A percentile compares a stretch with the other conserved stretches of the same genome.
Evolutionary conservation across 2,888 invertebrate species (phyloP).

Genomic region (Uloborus plumipes): DNA sequence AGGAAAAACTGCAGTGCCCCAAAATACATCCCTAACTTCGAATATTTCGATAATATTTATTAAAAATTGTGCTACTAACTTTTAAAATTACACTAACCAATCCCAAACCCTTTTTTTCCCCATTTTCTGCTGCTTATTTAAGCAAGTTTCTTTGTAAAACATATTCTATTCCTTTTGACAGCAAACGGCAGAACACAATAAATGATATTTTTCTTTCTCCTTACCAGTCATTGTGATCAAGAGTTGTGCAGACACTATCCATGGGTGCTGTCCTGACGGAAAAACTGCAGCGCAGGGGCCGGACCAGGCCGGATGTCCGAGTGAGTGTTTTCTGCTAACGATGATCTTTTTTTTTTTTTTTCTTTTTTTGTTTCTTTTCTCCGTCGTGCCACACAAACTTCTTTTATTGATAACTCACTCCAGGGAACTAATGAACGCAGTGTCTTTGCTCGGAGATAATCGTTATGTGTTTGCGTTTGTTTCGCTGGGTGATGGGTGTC

Average conservation of each 20-base stretch:
- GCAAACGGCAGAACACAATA: too few species aligned
- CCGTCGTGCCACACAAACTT: conserved; percentile 18
- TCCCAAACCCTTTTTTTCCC: too few species aligned
- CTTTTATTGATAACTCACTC: conserved; percentile 20
- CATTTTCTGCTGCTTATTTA: too few species aligned
- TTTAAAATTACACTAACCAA: too few species aligned
- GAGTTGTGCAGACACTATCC: conserved; percentile 81
- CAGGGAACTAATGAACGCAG: conserved; percentile 37
- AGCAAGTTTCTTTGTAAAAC: too few species aligned
- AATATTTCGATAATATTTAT: too few species aligned
- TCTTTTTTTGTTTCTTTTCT: neutral
- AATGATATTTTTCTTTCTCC: neutral
- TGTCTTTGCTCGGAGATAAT: conserved; percentile 27
- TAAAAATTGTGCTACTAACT: too few species aligned
- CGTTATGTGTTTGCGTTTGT: conserved; percentile 18
- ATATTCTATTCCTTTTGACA: too few species aligned
- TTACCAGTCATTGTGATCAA: conserved; percentile 59
- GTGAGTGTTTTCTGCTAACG: conserved; percentile 69
- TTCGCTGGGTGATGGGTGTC: neutral
- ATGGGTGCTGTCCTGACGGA: conserved; percentile 80
- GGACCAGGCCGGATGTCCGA: conserved; percentile 84
- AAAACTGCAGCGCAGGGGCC: conserved; percentile 81
- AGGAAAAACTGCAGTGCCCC: conserved; percentile 78
- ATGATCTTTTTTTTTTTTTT: conserved; percentile 30
- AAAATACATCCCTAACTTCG: too few species aligned